Conservation (phyloP, 2,888 invertebrate species). For the Drosophila diplacantha region DNA sequence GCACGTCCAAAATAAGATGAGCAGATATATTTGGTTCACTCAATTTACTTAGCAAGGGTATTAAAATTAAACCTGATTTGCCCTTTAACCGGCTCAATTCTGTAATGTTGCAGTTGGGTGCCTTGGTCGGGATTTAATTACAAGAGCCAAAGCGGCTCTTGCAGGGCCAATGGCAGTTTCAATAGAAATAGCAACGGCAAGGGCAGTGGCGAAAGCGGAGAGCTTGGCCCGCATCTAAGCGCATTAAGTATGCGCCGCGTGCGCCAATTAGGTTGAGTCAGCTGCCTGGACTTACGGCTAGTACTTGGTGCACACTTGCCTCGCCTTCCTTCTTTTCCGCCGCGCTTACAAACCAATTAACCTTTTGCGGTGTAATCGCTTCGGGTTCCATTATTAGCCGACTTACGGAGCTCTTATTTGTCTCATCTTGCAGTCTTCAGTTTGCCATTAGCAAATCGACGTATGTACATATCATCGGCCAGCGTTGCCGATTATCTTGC, state of each 20-base stretch:
- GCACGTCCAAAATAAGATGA: constrained; percentile 26
- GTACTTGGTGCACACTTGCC: constrained; percentile 34
- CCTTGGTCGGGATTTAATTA: constrained; percentile 56
- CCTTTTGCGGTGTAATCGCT: constrained; percentile 54
- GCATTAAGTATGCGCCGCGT: constrained; percentile 70
- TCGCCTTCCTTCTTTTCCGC: constrained; percentile 24
- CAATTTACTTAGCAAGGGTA: constrained; percentile 52
- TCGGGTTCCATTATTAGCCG: constrained; percentile 46
- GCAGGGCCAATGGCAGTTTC: constrained; percentile 36
- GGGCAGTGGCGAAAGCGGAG: constrained; percentile 34
- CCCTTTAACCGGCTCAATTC: constrained; percentile 37
- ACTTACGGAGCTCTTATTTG: constrained; percentile 44
- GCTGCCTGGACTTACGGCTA: constrained; percentile 40
- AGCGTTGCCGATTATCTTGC: constrained; percentile 10
- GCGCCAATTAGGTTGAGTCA: constrained; percentile 68
- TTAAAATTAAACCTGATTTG: constrained; percentile 42
- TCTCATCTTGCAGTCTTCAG: constrained; percentile 25
- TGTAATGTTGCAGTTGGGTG: constrained; percentile 40
- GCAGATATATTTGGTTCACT: constrained; percentile 43
- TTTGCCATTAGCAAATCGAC: constrained; percentile 14
- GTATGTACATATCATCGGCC: constrained; percentile 5
- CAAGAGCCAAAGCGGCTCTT: constrained; percentile 54
- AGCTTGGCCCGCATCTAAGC: constrained; percentile 55
- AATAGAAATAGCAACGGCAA: constrained; percentile 22
- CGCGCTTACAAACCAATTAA: constrained; percentile 66